Percentiles rank a stretch among this genome's conserved stretches.
phyloP scores from a whole-genome alignment of 2,888 invertebrate genomes.

The Cryptosula pallasiana region DNA sequence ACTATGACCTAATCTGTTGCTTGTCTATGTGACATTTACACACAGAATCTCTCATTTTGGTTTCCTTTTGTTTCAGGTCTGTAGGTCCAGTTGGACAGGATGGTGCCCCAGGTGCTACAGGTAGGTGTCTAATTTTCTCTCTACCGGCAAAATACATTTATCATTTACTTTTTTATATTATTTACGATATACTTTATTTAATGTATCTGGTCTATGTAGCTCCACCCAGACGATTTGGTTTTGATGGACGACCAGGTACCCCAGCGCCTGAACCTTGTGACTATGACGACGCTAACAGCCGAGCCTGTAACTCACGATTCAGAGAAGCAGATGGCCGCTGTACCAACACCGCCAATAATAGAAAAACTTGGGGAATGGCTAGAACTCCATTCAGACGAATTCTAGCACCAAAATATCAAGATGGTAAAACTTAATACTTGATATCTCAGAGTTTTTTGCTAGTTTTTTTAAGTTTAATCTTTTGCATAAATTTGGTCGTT shows the following conservation, averaged over 20 bases:
- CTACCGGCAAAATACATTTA: too few relatives aligned
- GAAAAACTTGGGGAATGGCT: conserved; percentile 20
- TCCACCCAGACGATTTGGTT: not conserved
- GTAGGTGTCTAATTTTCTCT: too few relatives aligned
- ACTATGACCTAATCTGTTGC: too few relatives aligned
- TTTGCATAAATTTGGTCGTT: not conserved
- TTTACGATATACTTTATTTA: too few relatives aligned
- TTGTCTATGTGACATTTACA: too few relatives aligned
- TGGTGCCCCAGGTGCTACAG: too few relatives aligned
- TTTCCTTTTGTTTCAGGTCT: too few relatives aligned
- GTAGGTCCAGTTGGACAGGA: too few relatives aligned
- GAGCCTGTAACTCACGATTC: not conserved
- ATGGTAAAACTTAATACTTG: not conserved
- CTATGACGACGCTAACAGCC: not conserved
- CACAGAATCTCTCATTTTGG: too few relatives aligned
- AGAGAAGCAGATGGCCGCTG: not conserved
- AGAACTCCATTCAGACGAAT: not conserved
- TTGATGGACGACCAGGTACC: not conserved
- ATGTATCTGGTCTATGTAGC: too few relatives aligned
- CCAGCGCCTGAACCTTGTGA: not conserved
- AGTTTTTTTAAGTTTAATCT: not conserved
- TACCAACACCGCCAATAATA: not conserved
- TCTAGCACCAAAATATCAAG: conserved; percentile 10
- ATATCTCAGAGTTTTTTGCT: not conserved
- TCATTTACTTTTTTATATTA: too few relatives aligned